A percentile compares a stretch with the other conserved stretches of the same genome.
These are phyloP conservation scores for Colius striatus DNA, from an alignment of 2,113 vertebrate genomes.

Conservation along the genomic window DNA sequence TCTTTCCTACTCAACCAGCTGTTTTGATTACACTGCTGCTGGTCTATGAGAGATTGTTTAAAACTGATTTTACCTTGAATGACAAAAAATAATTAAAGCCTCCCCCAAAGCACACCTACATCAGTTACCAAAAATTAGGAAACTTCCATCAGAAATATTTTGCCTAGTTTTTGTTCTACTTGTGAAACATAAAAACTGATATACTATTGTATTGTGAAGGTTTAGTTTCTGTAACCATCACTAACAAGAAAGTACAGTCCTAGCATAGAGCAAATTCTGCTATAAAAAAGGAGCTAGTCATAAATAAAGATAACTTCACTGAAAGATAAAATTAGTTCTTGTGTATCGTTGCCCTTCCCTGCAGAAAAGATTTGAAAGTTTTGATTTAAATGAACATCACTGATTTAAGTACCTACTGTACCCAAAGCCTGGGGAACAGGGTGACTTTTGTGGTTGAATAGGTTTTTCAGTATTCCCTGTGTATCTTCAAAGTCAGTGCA, in stretches of 20 bases:
- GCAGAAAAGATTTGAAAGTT: not conserved
- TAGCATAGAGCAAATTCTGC: not conserved
- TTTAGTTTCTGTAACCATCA: not conserved
- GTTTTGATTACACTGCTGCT: not conserved
- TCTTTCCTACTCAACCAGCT: not conserved
- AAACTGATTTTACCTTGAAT: not conserved
- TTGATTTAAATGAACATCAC: not conserved
- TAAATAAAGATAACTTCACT: not conserved
- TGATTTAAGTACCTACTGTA: not conserved
- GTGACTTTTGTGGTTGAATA: not conserved
- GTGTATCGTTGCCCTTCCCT: not conserved
- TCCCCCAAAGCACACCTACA: not conserved
- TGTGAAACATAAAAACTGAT: not conserved
- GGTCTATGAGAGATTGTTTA: not conserved
- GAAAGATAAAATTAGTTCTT: not conserved
- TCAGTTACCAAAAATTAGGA: not conserved
- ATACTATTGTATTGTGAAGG: not conserved
- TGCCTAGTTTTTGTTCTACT: not conserved
- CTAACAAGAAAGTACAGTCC: not conserved
- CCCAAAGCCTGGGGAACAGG: not conserved
- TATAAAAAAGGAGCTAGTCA: not conserved
- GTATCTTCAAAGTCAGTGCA: not conserved
- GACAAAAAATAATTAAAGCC: not conserved
- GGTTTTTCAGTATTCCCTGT: not conserved
- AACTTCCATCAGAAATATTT: not conserved